Evolutionary conservation across 92 coral and sea anemone species (phyloP), one percentile per base, ranked within the genome.

Genomic region (Porites cylindrica): DNA sequence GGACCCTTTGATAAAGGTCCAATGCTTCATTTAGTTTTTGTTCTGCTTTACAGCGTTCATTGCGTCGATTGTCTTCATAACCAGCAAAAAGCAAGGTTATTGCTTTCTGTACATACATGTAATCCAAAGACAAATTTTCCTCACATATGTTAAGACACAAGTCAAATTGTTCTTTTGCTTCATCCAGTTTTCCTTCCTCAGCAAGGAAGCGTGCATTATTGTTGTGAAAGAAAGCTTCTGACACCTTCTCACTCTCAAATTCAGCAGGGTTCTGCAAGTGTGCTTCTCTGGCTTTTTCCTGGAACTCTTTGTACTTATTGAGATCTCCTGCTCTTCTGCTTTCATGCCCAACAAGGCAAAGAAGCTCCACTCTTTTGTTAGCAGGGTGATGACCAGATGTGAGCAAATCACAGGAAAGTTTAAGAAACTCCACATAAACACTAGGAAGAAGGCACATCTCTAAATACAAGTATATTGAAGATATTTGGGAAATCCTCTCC

Each of bases 401-500:
- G 38, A 73, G 1, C 6, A 73, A 19, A 6, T 73, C 60, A 51
- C 12, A 18, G 8, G 78, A 73, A 21, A 53, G 63, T n/a, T 43
- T 13, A 8, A 84, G 88, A 51, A 84, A 84, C 12, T 43, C 17
- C 18, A 75, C 29, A 53, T 75, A 84, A 50, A 76, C 73, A 19
- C 47, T 76, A 3, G 82, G 82, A 51, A 62, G 88, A 50, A 84
- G 62, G 51, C 82, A 75, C 88, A 63, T 84, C 53, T 76, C 72
- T 18, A 75, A 50, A 65, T 75, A 84, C 78, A 73, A 73, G 56
- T 8, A 10, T n/a, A 73, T 8, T 51, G 63, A 73, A 73, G 78
- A 73, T 73, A 73, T 73, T 10, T n/a, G 61, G 60, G 78, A n/a
- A 51, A 20, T 61, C 32, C 19, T 73, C n/a, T 50, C 58, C 78